Evolutionary conservation across 2,113 vertebrate species (phyloP), one percentile per base, ranked within the genome.

Genomic region (Nannobrachium achirus): DNA sequence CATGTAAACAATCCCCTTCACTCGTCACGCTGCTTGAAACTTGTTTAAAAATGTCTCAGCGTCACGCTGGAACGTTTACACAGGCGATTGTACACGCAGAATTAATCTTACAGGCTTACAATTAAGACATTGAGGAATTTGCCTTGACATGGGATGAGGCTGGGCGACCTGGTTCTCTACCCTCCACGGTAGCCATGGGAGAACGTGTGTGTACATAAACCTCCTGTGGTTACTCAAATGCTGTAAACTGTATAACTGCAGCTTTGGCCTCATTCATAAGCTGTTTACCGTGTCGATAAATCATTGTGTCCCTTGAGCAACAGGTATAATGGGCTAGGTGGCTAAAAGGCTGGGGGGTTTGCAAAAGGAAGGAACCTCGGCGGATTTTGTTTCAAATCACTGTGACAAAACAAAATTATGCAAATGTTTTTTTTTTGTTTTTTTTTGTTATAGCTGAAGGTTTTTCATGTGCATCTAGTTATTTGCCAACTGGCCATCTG

Each of bases 201-300:
- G 79, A 84, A 78, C 71, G 80, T 63, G 79, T 83, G 85, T 90
- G 87, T 89, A 88, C 80, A 87, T 63, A 81, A 86, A 85, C 72
- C 80, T 86, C 82, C 81, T 85, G 81, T 80, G 86, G 91, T 91
- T 90, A 88, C 88, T 89, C 83, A 89, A 87, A 91, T 88, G 90
- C 85, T 90, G 89, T 90, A 90, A 92, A 92, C 88, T 92, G 91
- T 92, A 89, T 92, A 89, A 91, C 89, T 89, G 89, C 92, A 92
- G 89, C 89, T 92, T 88, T 89, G 75, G 83, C 75, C 83, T 91
- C 89, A 91, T 93, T 91, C 88, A 91, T 92, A 91, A 85, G 85
- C 81, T 89, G 90, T 92, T 92, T 92, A 91, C 88, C 85, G 71
- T 86, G 86, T 92, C 89, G 76, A 93, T 92, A 92, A 91, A 92